Base-by-base conservation (phyloP, 1,140 invertebrate species). In the Eupeodes corollae region DNA sequence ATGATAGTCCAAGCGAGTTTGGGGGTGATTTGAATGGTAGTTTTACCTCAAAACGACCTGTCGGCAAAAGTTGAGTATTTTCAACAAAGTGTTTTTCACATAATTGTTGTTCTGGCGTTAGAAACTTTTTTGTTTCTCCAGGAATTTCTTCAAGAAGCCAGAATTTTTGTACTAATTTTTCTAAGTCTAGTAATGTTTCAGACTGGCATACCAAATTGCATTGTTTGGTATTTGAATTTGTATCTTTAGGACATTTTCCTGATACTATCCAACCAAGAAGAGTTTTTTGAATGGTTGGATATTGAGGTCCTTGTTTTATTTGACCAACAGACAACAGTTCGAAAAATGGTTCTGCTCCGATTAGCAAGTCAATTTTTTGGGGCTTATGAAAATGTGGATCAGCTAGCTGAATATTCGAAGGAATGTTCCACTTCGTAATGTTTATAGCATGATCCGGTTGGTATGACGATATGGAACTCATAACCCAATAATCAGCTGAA, bases 111-210 rank as follows among this genome's bases (percentile, higher is more conserved):
- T 44, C 31, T 33, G 15, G 26, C n/a, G 47, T 42, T 21, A 44
- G 26, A 10, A 19, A 21, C 21, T 16, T 45, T 46, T 35, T 13
- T 18, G 34, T 6, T 21, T 39, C 37, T 26, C 9, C 21, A 11
- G 55, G 49, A 12, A 55, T 37, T 16, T 61, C 54, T 44, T 69
- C 65, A 3, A 63, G n/a, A 40, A 59, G 49, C 65, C 64, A 68
- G 42, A 68, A 67, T 42, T 18, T 13, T 46, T 40, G 18, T 16
- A 50, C 30, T 2, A n/a, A 12, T 21, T 19, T n/a, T 39, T 52
- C 37, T 6, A 42, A 34, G 21, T 14, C 31, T 6, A 32, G 26
- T 15, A 18, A 40, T 44, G 5, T 19, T 44, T 37, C 47, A 31
- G 41, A 44, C 16, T 15, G 13, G 10, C 10, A n/a, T 40, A n/a